A percentile compares a stretch with the other conserved stretches of the same genome.
phyloP scores from a whole-genome alignment of 2,888 invertebrate genomes.

The Escarpia spicata region DNA sequence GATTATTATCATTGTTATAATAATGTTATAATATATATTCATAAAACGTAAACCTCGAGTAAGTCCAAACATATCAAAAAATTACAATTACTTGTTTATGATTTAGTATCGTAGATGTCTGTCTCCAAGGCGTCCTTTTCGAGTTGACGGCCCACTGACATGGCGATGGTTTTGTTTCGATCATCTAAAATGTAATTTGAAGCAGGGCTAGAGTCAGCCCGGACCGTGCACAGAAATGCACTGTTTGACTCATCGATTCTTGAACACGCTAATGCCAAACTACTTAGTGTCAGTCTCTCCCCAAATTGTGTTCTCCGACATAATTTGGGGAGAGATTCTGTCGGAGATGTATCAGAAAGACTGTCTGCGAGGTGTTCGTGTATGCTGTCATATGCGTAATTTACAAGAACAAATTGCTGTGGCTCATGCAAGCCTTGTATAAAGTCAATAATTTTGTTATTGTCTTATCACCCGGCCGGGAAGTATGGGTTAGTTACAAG shows the following conservation, averaged over 20 bases:
- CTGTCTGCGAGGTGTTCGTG: neutral
- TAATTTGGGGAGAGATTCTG: neutral
- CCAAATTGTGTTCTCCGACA: neutral
- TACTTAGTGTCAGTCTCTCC: slow-evolving; percentile 1
- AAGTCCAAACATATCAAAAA: neutral
- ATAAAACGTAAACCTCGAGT: too few relatives aligned
- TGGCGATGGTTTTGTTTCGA: neutral
- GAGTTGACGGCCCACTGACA: neutral
- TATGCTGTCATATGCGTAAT: neutral
- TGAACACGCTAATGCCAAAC: neutral
- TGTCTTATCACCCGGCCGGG: too few relatives aligned
- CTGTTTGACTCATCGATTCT: neutral
- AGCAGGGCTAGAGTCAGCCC: neutral
- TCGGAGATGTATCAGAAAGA: neutral
- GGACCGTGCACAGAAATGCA: neutral
- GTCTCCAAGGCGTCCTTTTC: neutral
- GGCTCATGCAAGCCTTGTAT: too few relatives aligned
- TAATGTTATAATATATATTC: too few relatives aligned
- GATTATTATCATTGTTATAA: too few relatives aligned
- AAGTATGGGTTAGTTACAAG: too few relatives aligned
- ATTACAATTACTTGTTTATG: neutral
- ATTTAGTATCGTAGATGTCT: neutral
- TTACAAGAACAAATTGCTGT: neutral
- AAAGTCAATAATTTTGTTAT: too few relatives aligned
- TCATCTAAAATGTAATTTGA: neutral